phyloP scores from a whole-genome alignment of 2,797 vertebrate species.

The Sciaenops ocellatus region DNA sequence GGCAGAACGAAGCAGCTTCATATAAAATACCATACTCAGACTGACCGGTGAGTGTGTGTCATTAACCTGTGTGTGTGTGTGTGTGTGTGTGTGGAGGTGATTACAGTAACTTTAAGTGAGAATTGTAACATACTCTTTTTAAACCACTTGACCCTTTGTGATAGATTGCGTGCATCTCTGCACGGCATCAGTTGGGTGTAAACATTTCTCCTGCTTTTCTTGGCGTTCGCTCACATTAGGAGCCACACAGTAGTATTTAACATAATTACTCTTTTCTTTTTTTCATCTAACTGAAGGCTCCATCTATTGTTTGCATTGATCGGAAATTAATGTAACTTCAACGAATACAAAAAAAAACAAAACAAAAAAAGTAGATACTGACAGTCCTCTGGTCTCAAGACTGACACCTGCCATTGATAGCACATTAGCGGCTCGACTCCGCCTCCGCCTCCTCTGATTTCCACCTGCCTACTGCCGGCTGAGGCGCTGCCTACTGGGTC shows the following conservation, averaged over 20 bases:
- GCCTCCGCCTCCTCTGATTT: slow-evolving; percentile 66
- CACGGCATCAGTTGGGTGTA: slow-evolving; percentile 61
- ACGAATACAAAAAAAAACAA: slow-evolving; percentile 54
- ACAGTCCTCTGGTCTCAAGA: slow-evolving; percentile 70
- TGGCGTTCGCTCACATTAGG: slow-evolving; percentile 42
- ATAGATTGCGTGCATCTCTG: slow-evolving; percentile 60
- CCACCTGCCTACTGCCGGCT: slow-evolving; percentile 71
- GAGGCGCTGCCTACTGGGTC: slow-evolving; percentile 84
- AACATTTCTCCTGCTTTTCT: slow-evolving; percentile 70
- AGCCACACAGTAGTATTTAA: slow-evolving; percentile 52
- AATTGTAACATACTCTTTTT: slow-evolving; percentile 64
- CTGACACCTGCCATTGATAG: slow-evolving; percentile 74
- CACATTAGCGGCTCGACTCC: slow-evolving; percentile 68
- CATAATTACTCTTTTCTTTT: slow-evolving; percentile 15
- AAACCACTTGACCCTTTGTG: slow-evolving; percentile 50
- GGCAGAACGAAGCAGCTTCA: slow-evolving; percentile 75
- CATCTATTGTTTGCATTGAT: slow-evolving; percentile 74
- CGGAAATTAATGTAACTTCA: slow-evolving; percentile 64
- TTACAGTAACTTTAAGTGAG: slow-evolving; percentile 67
- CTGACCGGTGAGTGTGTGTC: slow-evolving; percentile 42
- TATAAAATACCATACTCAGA: slow-evolving; percentile 56
- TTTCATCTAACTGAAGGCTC: slow-evolving; percentile 42
- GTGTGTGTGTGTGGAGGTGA: slow-evolving; percentile 31
- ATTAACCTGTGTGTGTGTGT: slow-evolving; percentile 34
- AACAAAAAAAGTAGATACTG: slow-evolving; percentile 47